Conservation (phyloP, 2,888 invertebrate species). For the Nudaria mundana region DNA sequence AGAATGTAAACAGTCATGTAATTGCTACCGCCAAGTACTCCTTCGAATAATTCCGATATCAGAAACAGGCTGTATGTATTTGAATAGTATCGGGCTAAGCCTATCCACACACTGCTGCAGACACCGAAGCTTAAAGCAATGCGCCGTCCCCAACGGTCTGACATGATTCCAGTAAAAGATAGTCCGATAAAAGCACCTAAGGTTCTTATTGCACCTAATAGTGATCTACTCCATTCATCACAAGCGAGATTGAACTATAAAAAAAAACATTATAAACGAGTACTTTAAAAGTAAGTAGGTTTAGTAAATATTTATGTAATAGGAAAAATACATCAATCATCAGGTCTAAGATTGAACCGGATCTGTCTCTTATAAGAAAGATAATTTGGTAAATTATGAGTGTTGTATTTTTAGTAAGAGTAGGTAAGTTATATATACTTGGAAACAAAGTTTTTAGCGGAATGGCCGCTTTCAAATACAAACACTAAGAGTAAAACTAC, state of each 20-base stretch:
- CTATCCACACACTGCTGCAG: conserved; percentile 83
- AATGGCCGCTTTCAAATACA: too few species aligned
- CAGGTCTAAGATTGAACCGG: too few species aligned
- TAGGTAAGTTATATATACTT: too few species aligned
- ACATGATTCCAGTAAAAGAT: conserved; percentile 85
- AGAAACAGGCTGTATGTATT: conserved; percentile 84
- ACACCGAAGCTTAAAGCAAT: conserved; percentile 82
- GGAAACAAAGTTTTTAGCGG: too few species aligned
- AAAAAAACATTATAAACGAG: not conserved
- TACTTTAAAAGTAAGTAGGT: not conserved
- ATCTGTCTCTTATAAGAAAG: too few species aligned
- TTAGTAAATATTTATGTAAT: too few species aligned
- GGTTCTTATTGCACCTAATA: conserved; percentile 88
- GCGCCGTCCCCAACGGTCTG: conserved; percentile 87
- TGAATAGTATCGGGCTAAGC: conserved; percentile 83
- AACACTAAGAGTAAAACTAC: too few species aligned
- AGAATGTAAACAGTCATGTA: not conserved
- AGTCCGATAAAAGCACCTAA: conserved; percentile 86
- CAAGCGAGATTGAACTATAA: conserved; percentile 83
- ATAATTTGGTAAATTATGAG: too few species aligned
- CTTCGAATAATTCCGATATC: conserved; percentile 85
- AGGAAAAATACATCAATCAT: not conserved
- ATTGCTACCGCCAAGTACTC: conserved; percentile 70
- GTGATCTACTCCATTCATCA: conserved; percentile 85
- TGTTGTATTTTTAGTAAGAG: too few species aligned